These are phyloP conservation scores for Phasia obesa DNA, from an alignment of 2,888 invertebrate genomes.

Conservation along the genomic window DNA sequence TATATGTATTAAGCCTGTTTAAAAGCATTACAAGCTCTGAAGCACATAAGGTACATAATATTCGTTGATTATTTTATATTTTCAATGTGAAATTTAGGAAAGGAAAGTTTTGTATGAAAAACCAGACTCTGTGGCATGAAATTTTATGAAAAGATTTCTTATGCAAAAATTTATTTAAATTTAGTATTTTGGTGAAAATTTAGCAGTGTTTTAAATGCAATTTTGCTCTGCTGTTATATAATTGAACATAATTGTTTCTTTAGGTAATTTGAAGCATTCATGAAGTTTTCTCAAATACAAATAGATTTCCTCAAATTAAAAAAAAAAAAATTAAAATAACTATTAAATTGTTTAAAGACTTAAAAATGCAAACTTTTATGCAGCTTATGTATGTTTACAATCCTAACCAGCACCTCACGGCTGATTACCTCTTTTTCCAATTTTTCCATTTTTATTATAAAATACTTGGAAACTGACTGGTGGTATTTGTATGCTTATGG, in stretches of 20 bases:
- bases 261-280: background rate
- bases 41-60: background rate
- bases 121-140: background rate
- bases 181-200: background rate
- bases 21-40: too few relatives aligned
- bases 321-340: too few relatives aligned
- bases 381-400: background rate
- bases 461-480: background rate
- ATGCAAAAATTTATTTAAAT: background rate
- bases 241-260: slow-evolving; percentile 1
- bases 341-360: too few relatives aligned
- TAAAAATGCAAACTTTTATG: too few relatives aligned
- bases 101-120: too few relatives aligned
- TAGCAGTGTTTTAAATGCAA: background rate
- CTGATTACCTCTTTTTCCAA: background rate
- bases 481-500: background rate
- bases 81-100: too few relatives aligned
- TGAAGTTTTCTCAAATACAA: background rate
- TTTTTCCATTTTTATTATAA: background rate
- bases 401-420: background rate
- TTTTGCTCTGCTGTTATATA: background rate
- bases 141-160: background rate
- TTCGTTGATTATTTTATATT: background rate
- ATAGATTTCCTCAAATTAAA: background rate
- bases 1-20: too few relatives aligned